Conservation (phyloP, 2,888 invertebrate genomes). For the Drosophila rellima region DNA sequence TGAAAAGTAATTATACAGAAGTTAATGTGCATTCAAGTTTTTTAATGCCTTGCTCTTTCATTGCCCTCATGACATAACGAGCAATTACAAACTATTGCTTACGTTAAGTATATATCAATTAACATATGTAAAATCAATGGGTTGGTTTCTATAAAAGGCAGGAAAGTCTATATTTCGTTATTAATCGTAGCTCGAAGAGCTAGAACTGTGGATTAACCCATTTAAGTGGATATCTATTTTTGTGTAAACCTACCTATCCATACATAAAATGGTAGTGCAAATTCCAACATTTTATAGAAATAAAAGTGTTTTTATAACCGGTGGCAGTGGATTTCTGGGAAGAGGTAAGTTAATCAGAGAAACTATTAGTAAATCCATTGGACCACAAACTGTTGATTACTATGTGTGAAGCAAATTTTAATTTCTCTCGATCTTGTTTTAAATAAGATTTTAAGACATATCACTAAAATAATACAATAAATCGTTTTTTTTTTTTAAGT, state of each 20-base stretch:
- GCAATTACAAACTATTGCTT: no score
- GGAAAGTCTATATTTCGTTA: not conserved
- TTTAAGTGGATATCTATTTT: not conserved
- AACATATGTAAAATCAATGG: not conserved
- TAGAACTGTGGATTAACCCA: not conserved
- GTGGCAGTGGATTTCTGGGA: slow-evolving; percentile 87
- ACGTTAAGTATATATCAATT: not conserved
- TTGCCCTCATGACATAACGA: no score
- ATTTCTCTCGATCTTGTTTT: no score
- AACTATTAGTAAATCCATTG: no score
- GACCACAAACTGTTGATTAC: no score
- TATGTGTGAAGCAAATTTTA: no score
- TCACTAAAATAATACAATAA: not conserved
- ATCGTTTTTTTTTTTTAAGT: slow-evolving; percentile 4
- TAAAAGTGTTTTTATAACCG: slow-evolving; percentile 88
- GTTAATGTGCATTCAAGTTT: no score
- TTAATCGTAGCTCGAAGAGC: not conserved
- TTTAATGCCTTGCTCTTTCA: no score
- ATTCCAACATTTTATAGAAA: slow-evolving; percentile 88
- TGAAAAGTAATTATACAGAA: no score
- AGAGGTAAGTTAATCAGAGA: slow-evolving; percentile 76
- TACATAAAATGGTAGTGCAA: slow-evolving; percentile 67
- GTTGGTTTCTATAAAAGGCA: slow-evolving; percentile 4
- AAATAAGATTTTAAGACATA: not conserved
- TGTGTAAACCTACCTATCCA: no score